Percentiles rank a stretch among this genome's conserved stretches.
These are phyloP conservation scores for Buceros bicornis DNA, from an alignment of 2,797 vertebrate genomes.

Conservation along the genomic window DNA sequence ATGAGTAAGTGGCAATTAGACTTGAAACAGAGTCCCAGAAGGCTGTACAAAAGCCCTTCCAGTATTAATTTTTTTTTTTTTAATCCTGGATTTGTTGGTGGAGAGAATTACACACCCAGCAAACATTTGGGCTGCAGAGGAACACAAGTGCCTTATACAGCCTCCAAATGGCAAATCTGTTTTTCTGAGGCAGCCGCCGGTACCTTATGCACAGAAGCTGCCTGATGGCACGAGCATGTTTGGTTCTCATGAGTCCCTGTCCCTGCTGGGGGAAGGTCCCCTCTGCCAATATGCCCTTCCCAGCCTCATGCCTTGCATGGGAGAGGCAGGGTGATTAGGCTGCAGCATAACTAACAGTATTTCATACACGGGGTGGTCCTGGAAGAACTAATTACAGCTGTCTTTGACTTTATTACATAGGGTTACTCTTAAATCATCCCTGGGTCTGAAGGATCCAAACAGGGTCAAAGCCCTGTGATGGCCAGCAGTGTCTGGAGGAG, in stretches of 20 bases:
- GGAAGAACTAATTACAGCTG: neutral
- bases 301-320: accelerated
- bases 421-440: neutral
- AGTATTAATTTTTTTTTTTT: neutral
- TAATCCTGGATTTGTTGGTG: neutral
- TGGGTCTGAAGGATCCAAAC: accelerated
- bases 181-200: neutral
- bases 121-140: neutral
- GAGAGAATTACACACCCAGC: conserved; percentile 2
- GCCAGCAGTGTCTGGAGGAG: accelerated
- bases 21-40: neutral
- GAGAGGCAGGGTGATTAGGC: neutral
- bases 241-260: accelerated
- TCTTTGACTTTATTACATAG: neutral
- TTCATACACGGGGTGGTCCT: neutral
- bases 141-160: neutral
- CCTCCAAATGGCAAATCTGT: neutral
- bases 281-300: accelerated
- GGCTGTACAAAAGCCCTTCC: neutral
- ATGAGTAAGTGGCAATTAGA: neutral
- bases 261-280: accelerated
- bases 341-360: neutral
- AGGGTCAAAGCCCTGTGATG: accelerated
- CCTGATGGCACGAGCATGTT: neutral
- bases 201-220: neutral